phyloP scores from a whole-genome alignment of 2,797 vertebrate genomes.

The Accipiter fasciatus region DNA sequence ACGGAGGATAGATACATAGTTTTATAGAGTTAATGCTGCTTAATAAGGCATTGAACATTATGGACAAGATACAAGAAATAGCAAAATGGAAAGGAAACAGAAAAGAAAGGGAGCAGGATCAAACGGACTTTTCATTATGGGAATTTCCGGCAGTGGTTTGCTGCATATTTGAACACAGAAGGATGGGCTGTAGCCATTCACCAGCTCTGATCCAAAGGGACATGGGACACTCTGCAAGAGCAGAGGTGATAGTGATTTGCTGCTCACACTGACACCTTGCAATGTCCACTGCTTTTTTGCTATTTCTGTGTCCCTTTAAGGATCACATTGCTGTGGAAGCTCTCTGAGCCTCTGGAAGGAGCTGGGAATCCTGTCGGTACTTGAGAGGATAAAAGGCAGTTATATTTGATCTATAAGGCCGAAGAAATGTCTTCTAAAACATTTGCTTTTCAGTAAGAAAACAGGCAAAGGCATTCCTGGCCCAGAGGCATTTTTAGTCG shows the following conservation, averaged over 20 bases:
- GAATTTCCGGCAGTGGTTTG: background rate
- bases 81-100: background rate
- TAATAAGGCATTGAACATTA: background rate
- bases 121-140: background rate
- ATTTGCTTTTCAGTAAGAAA: conserved; percentile 3
- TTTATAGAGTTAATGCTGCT: background rate
- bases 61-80: background rate
- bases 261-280: background rate
- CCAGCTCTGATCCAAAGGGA: background rate
- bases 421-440: background rate
- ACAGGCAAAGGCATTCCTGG: background rate
- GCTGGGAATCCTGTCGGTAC: background rate
- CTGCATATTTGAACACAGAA: background rate
- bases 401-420: background rate
- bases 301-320: background rate
- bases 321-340: background rate
- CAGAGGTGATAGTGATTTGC: background rate
- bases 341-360: background rate
- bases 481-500: background rate
- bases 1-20: accelerated
- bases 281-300: background rate
- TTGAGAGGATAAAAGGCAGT: background rate
- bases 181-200: background rate
- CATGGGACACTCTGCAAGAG: background rate
- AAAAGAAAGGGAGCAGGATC: background rate